These are phyloP conservation scores for Dromius quadrimaculatus DNA, from an alignment of 2,888 invertebrate genomes.

Conservation along the genomic window DNA sequence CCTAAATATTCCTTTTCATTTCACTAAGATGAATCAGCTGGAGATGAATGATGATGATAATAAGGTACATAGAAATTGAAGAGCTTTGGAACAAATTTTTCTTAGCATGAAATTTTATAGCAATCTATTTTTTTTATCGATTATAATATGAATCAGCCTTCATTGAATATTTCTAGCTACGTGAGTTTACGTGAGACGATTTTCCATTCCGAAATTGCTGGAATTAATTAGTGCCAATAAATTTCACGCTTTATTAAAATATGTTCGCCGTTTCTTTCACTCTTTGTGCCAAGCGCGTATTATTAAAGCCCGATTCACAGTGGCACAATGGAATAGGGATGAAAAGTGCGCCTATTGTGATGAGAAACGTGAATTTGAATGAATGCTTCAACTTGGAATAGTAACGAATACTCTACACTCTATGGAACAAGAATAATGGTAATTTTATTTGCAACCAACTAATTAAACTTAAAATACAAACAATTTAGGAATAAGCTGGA, in stretches of 20 bases:
- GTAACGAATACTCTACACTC: slow-evolving; percentile 28
- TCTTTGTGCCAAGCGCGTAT: slow-evolving; percentile 16
- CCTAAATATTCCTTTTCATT: background rate
- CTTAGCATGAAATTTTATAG: too few relatives aligned
- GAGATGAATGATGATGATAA: background rate
- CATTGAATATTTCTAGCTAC: background rate
- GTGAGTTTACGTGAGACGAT: background rate
- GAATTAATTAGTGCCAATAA: slow-evolving; percentile 38
- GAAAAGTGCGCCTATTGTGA: background rate
- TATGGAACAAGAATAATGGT: slow-evolving; percentile 22
- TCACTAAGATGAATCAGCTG: background rate
- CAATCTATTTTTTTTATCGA: too few relatives aligned
- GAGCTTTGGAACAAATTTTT: too few relatives aligned
- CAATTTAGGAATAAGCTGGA: too few relatives aligned
- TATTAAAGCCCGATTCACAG: slow-evolving; percentile 26
- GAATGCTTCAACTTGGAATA: slow-evolving; percentile 16
- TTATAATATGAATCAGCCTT: background rate
- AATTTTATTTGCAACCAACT: too few relatives aligned
- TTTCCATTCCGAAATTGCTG: slow-evolving; percentile 16
- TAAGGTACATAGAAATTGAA: background rate
- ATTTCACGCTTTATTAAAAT: slow-evolving; percentile 42
- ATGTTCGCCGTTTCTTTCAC: slow-evolving; percentile 16
- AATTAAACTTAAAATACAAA: too few relatives aligned
- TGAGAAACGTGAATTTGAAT: slow-evolving; percentile 4
- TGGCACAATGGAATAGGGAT: slow-evolving; percentile 12